phyloP scores from a whole-genome alignment of 2,797 vertebrate species.

The Neolamprologus multifasciatus region DNA sequence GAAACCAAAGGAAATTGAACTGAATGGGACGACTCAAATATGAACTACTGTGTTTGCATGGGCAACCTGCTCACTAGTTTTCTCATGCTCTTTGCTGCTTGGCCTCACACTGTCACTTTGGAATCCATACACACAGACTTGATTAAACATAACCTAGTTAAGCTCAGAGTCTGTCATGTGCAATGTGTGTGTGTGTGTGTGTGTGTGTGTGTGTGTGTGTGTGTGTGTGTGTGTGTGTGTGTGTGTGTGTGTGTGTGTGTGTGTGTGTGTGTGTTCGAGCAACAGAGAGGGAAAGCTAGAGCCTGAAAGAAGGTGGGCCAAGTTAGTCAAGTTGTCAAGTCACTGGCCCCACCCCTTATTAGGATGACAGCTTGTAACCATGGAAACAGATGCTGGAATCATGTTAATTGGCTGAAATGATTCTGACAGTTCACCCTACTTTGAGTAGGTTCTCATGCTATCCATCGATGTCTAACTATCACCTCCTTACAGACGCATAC shows the following conservation, averaged over 20 bases:
- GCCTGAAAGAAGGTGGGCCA: conserved; percentile 10
- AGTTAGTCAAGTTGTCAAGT: conserved; percentile 44
- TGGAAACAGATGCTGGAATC: conserved; percentile 50
- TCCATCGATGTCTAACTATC: neutral
- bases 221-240: neutral
- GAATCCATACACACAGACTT: conserved; percentile 35
- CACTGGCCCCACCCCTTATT: conserved; percentile 30
- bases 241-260: neutral
- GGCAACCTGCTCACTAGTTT: conserved; percentile 11
- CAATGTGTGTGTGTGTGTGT: neutral
- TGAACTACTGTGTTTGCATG: conserved; percentile 6
- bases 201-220: neutral
- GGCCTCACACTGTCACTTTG: conserved; percentile 1
- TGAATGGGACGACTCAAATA: neutral
- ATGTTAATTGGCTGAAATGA: conserved; percentile 59
- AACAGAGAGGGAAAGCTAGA: neutral
- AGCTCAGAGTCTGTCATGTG: neutral
- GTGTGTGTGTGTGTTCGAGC: neutral
- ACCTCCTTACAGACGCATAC: neutral
- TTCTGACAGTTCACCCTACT: conserved; percentile 49
- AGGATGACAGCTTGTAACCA: conserved; percentile 54
- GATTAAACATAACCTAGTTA: conserved; percentile 53
- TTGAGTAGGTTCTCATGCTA: conserved; percentile 32
- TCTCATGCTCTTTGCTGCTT: neutral
- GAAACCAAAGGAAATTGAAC: neutral